Evolutionary conservation across 2,888 invertebrate species (phyloP), one percentile per base, ranked within the genome.

Genomic region (Adelphocoris suturalis): DNA sequence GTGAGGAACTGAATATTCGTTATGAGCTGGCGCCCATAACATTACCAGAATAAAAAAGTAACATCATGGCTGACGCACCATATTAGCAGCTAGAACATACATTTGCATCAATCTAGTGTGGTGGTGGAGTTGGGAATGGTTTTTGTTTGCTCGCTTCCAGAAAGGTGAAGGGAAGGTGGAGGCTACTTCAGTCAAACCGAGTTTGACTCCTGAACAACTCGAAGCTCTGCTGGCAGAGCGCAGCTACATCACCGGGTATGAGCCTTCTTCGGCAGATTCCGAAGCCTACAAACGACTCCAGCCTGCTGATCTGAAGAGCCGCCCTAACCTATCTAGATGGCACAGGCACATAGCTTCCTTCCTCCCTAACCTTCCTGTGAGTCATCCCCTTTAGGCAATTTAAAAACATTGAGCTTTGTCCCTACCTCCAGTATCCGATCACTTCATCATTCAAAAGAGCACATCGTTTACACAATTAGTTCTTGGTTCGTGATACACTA

Each of bases 341-440:
- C 75, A 90, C 57, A 55, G 90, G 13, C 90, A 90, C 27, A 86
- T 90, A 13, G 4, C 85, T 76, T 85, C 90, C 86, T 86, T 90
- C 52, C 81, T 89, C 16, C 82, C 89, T 28, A 84, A 89, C 47
- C 81, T 89, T 47, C 89, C 89, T 57, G 89, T 89, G 82, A 89
- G 89, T 81, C 48, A 68, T 7, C 23, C 11, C 61, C 16, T 16
- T 12, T 4, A 61, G 12, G 52, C 12, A 16, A 16, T 16, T 52
- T 52, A 11, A 52, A 11, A 48, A 13, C 7, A 13, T n/a, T n/a
- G n/a, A n/a, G n/a, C n/a, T 37, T 37, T 37, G 37, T 37, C 37
- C 37, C 37, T 7, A 37, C 37, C 37, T 37, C 7, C 37, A 4
- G 37, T 4, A 37, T 37, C 37, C 37, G 7, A 37, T 37, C 37